Evolutionary conservation across 2,113 vertebrate genomes (phyloP), one percentile per base, ranked within the genome.

Genomic region (Sarotherodon lohbergeri): DNA sequence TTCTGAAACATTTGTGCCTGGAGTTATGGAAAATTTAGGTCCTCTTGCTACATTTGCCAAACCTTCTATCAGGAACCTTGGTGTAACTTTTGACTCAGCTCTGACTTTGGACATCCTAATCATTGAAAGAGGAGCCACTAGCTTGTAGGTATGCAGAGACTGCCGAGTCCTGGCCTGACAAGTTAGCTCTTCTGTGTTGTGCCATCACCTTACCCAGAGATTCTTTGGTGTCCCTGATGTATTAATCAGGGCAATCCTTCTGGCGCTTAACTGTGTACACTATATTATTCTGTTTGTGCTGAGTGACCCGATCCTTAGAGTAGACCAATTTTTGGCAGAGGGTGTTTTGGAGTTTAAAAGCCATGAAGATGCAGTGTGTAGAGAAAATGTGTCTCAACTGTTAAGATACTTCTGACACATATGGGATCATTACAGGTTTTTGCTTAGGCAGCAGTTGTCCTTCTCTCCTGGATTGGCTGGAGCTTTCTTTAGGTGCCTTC

Each of bases 391-490:
- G 7, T 29, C 27, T 29, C 56, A 29, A 29, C 27, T 59, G 7
- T 2, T 59, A 59, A 16, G 7, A 59, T 29, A 59, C 56, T 59
- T 27, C 56, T 32, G 56, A 59, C 27, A 59, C 27, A 0, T 59
- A 59, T 3, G 0, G 56, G 56, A 29, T 29, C 56, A 59, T 27
- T 59, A 59, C 7, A 1, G 27, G 27, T 29, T 59, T 59, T 59
- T 0, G 0, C 0, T 0, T 57, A 2, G 56, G 56, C 24, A 29
- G 24, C 4, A 2, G 56, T 16, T 9, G 56, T 59, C 24, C 56
- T 59, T 16, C 24, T 59, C 56, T 59, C 24, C 56, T 29, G 0
- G 56, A 57, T 57, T 0, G 0, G 0, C 56, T 9, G 56, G 24
- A 59, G 24, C 24, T 59, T 59, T 59, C 56, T 59, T 59, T 59